phyloP scores from a whole-genome alignment of 1,140 invertebrate species.

The Cylas formicarius region DNA sequence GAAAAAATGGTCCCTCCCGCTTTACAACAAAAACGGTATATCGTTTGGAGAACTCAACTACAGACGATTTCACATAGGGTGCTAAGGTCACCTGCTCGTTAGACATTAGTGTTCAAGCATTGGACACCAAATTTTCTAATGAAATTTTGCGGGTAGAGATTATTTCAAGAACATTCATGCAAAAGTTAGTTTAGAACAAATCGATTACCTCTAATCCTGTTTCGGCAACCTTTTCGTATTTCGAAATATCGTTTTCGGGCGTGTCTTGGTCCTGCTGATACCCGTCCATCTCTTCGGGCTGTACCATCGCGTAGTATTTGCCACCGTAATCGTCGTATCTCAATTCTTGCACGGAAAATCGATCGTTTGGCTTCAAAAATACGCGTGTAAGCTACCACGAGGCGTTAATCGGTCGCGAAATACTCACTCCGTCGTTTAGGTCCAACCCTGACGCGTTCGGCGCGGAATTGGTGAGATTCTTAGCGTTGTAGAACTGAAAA shows the following conservation, averaged over 20 bases:
- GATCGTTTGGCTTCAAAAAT: conserved; percentile 7
- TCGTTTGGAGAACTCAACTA: no score
- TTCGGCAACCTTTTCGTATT: conserved; percentile 40
- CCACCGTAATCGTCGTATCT: conserved; percentile 27
- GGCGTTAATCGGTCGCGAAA: no score
- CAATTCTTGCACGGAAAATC: conserved; percentile 18
- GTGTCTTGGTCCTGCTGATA: conserved; percentile 32
- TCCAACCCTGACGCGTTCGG: conserved; percentile 26
- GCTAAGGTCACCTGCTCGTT: no score
- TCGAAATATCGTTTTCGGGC: conserved; percentile 12
- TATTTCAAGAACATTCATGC: no score
- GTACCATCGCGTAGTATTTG: conserved; percentile 23
- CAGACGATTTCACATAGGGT: no score
- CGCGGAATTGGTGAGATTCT: conserved; percentile 53
- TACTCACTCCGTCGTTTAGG: conserved; percentile 19
- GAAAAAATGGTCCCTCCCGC: no score
- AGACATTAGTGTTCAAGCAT: no score
- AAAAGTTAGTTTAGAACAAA: conserved; percentile 2
- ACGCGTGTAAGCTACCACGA: no score
- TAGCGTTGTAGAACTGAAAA: conserved; percentile 67
- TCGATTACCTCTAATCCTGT: conserved; percentile 26
- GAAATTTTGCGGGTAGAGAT: no score
- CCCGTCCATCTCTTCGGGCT: conserved; percentile 22
- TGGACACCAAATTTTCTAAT: no score
- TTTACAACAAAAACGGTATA: no score